A percentile compares a stretch with the other conserved stretches of the same genome.
Evolutionary conservation across 1,140 invertebrate species (phyloP).

Genomic region (Arctopsyche grandis): DNA sequence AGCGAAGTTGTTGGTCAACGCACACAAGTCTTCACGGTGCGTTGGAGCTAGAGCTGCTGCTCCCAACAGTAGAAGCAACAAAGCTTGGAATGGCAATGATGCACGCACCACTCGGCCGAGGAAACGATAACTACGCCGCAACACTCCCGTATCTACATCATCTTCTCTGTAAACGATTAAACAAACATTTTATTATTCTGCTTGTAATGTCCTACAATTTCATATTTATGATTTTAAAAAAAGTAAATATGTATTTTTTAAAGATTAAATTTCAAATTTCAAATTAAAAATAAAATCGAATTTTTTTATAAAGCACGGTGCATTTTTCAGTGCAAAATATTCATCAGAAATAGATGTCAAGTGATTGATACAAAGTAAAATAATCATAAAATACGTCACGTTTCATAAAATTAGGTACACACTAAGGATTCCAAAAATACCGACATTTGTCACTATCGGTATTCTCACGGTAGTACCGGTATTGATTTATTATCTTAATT

Average conservation of each 20-base stretch:
- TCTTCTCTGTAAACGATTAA: slow-evolving; percentile 58
- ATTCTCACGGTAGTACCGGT: no score
- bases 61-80: slow-evolving; percentile 88
- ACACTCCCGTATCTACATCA: slow-evolving; percentile 72
- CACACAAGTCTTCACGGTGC: slow-evolving; percentile 85
- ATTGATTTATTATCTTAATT: no score
- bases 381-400: no score
- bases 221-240: no score
- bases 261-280: background rate
- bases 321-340: no score
- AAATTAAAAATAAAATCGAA: background rate
- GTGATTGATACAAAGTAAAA: no score
- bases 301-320: background rate
- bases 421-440: no score
- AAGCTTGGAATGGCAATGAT: slow-evolving; percentile 89
- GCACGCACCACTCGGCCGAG: slow-evolving; percentile 87
- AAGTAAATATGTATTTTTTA: no score
- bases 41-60: slow-evolving; percentile 87
- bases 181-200: slow-evolving; percentile 16
- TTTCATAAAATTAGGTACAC: no score
- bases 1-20: slow-evolving; percentile 83
- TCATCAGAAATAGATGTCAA: no score
- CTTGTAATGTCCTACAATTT: background rate
- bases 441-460: no score
- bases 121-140: slow-evolving; percentile 81